A percentile compares a stretch with the other conserved stretches of the same genome.
Evolutionary conservation across 2,888 invertebrate species (phyloP).

Genomic region (Acleris sparsana): DNA sequence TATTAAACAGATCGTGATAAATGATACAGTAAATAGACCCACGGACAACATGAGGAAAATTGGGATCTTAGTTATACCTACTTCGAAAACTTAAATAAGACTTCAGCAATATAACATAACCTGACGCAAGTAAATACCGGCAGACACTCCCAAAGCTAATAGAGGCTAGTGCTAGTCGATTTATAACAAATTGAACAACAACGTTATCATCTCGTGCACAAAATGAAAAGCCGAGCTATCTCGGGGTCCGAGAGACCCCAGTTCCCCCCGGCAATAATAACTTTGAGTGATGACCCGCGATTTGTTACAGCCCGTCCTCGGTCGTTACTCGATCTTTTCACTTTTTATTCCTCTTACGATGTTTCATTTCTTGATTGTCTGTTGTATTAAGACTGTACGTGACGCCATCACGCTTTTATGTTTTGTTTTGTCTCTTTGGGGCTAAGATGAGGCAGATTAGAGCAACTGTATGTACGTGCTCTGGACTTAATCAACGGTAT

Average conservation of each 20-base stretch:
- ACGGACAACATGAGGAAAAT: no score
- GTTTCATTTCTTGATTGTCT: constrained; percentile 80
- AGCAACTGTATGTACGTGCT: no score
- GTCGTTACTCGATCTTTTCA: constrained; percentile 77
- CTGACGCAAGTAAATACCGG: background rate
- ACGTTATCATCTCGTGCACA: constrained; percentile 60
- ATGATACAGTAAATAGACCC: no score
- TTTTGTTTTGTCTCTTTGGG: constrained; percentile 23
- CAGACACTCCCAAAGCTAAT: constrained; percentile 29
- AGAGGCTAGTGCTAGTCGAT: constrained; percentile 50
- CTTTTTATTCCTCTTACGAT: constrained; percentile 79
- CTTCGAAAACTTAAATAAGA: no score
- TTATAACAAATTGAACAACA: constrained; percentile 73
- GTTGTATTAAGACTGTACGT: constrained; percentile 66
- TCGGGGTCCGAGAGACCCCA: constrained; percentile 51
- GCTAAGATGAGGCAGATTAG: background rate
- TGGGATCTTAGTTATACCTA: no score
- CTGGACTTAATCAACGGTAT: no score
- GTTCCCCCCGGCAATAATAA: constrained; percentile 68
- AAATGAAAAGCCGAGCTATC: constrained; percentile 76
- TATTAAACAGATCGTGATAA: no score
- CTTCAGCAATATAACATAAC: background rate
- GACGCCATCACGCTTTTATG: constrained; percentile 57
- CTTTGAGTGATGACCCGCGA: constrained; percentile 79
- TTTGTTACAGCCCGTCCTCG: constrained; percentile 74